Evolutionary conservation across 2,888 invertebrate species (phyloP).

Genomic region (Myathropa florea): DNA sequence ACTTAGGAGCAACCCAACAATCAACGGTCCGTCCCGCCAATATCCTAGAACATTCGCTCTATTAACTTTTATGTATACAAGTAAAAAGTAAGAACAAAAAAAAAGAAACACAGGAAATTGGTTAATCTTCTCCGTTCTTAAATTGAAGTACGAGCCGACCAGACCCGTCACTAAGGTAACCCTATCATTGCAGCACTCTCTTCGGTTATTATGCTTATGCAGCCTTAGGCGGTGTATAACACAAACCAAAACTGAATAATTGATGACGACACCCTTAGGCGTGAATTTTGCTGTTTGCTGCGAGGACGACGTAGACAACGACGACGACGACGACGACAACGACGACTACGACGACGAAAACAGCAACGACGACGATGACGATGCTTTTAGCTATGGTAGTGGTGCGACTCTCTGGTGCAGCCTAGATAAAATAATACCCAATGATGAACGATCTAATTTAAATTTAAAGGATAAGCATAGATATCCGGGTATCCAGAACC

Average conservation of each 20-base stretch:
- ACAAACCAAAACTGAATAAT: constrained; percentile 71
- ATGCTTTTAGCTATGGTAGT: background rate
- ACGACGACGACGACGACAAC: background rate
- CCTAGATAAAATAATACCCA: constrained; percentile 71
- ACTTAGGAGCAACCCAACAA: constrained; percentile 35
- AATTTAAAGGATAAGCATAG: constrained; percentile 71
- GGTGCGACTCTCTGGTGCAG: constrained; percentile 63
- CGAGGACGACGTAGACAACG: constrained; percentile 38
- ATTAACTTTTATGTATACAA: constrained; percentile 6
- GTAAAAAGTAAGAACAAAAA: constrained; percentile 4
- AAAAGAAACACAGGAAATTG: constrained; percentile 54
- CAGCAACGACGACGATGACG: background rate
- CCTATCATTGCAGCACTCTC: constrained; percentile 65
- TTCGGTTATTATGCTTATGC: constrained; percentile 68
- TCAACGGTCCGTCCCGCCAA: constrained; percentile 16
- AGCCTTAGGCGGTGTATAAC: constrained; percentile 70
- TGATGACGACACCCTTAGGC: constrained; percentile 71
- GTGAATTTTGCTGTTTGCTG: constrained; percentile 69
- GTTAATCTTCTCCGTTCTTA: constrained; percentile 64
- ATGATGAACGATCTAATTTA: constrained; percentile 71
- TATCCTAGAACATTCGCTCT: constrained; percentile 34
- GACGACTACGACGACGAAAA: constrained; percentile 14
- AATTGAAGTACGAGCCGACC: constrained; percentile 60
- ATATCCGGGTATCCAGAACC: constrained; percentile 63
- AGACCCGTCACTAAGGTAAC: constrained; percentile 48